Evolutionary conservation across 2,888 invertebrate genomes (phyloP).

Genomic region (Coenonympha arcania): DNA sequence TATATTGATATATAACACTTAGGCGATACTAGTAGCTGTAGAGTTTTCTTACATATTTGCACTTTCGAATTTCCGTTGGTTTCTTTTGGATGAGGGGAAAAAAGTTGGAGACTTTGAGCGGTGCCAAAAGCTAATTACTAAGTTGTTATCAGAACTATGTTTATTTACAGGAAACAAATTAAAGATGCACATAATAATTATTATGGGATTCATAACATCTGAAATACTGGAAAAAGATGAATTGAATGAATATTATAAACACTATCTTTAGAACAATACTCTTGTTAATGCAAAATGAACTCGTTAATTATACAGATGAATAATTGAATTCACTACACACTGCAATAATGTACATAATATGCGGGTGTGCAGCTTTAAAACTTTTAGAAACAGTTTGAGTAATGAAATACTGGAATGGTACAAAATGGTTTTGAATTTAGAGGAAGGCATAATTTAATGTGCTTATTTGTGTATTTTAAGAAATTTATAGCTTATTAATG

Average conservation of each 20-base stretch:
- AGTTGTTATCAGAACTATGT: slow-evolving; percentile 2
- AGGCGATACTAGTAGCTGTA: slow-evolving; percentile 54
- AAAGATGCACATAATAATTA: background rate
- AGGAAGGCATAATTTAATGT: background rate
- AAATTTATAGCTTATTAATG: slow-evolving; percentile 7
- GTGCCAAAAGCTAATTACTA: slow-evolving; percentile 51
- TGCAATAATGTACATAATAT: background rate
- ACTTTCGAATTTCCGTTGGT: slow-evolving; percentile 36
- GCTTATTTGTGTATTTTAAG: background rate
- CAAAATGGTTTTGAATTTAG: background rate
- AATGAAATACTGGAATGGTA: background rate
- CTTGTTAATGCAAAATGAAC: background rate
- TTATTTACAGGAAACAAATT: background rate
- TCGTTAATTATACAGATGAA: background rate
- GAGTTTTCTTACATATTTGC: slow-evolving; percentile 50
- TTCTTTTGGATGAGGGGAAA: slow-evolving; percentile 30
- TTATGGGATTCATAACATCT: background rate
- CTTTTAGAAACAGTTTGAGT: background rate
- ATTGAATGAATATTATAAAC: too few species aligned
- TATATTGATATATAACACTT: slow-evolving; percentile 69
- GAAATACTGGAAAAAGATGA: background rate
- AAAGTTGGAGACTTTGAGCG: slow-evolving; percentile 53
- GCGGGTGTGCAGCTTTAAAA: background rate
- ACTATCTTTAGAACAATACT: too few species aligned
- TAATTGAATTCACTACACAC: background rate